phyloP scores from a whole-genome alignment of 35 echinoderm and acorn worm species.

The Eucidaris tribuloides region DNA sequence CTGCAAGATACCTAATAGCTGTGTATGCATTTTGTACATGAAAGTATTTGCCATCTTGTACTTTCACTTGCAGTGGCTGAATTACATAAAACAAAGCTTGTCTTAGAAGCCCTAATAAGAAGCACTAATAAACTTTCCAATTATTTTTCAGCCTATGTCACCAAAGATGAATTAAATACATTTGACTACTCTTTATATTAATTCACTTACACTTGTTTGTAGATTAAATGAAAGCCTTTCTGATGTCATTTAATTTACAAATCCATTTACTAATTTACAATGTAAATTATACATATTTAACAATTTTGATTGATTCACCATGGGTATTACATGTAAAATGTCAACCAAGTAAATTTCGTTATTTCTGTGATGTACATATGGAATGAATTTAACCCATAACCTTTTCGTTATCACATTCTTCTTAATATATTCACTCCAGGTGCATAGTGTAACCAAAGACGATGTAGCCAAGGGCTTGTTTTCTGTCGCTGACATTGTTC shows the following conservation, averaged over 20 bases:
- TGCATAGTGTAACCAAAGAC: conserved; percentile 35
- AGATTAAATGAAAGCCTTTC: not conserved
- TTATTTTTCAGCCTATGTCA: too few species aligned
- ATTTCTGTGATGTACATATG: not conserved
- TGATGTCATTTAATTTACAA: not conserved
- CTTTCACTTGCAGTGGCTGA: too few species aligned
- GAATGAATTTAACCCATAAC: not conserved
- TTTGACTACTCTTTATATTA: not conserved
- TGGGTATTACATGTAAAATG: not conserved
- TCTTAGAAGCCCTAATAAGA: too few species aligned
- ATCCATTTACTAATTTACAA: not conserved
- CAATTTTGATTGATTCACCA: not conserved
- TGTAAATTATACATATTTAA: not conserved
- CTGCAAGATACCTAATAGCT: too few species aligned
- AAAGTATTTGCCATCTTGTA: too few species aligned
- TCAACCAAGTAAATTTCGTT: not conserved
- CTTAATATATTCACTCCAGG: conserved; percentile 12
- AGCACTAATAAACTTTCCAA: too few species aligned
- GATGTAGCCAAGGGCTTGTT: conserved; percentile 21
- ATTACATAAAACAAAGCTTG: too few species aligned
- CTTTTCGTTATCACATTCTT: not conserved
- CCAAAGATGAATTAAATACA: too few species aligned
- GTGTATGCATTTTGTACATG: too few species aligned
- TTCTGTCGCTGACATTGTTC: conserved; percentile 53
- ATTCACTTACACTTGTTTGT: not conserved